phyloP scores from a whole-genome alignment of 2,888 invertebrate species.

The Cephalotes varians region DNA sequence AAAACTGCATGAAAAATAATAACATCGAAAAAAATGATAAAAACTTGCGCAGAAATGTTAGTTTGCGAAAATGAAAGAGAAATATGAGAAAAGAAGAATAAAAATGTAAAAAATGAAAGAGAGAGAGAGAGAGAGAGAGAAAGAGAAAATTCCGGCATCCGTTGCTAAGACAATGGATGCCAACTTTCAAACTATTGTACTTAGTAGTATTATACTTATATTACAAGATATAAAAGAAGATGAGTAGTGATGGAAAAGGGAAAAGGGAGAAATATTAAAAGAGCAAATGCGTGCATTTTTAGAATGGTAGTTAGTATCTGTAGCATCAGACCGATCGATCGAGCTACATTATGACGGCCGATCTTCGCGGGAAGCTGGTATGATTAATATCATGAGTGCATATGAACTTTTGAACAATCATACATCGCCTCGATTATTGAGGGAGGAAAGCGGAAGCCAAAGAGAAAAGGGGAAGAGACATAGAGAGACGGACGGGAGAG shows the following conservation, averaged over 20 bases:
- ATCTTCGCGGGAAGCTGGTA: slow-evolving; percentile 34
- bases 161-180: background rate
- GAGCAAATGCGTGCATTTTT: background rate
- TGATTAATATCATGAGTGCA: slow-evolving; percentile 47
- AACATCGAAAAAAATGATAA: background rate
- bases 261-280: background rate
- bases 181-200: slow-evolving; percentile 8
- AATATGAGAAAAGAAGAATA: background rate
- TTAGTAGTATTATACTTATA: no score
- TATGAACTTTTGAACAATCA: slow-evolving; percentile 46
- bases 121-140: background rate
- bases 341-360: slow-evolving; percentile 18
- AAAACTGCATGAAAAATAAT: slow-evolving; percentile 21
- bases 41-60: slow-evolving; percentile 1
- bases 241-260: background rate
- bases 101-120: background rate
- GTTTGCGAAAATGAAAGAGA: background rate
- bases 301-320: background rate
- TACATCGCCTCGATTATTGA: slow-evolving; percentile 43
- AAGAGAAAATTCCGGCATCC: background rate
- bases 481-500: slow-evolving; percentile 11
- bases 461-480: slow-evolving; percentile 31
- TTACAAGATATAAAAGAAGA: no score
- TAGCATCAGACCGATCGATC: slow-evolving; percentile 35
- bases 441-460: background rate